Evolutionary conservation across 2,113 vertebrate species (phyloP).

Genomic region (Rhinogobius similis): DNA sequence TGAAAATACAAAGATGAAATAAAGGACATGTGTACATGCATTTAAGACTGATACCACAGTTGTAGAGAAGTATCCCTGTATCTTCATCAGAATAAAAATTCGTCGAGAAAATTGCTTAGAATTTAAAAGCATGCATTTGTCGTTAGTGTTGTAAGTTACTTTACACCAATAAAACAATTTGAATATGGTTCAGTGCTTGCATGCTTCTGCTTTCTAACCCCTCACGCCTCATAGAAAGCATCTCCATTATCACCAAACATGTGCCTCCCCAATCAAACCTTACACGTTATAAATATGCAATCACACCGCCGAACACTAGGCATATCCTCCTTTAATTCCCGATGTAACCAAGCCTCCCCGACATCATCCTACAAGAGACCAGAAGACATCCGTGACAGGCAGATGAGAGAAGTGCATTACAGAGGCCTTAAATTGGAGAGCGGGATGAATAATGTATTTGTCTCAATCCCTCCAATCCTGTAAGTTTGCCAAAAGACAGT

Average conservation of each 20-base stretch:
- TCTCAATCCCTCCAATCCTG: slow-evolving; percentile 66
- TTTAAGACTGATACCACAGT: too few relatives aligned
- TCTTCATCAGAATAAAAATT: too few relatives aligned
- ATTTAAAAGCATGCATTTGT: too few relatives aligned
- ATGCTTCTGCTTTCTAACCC: neutral
- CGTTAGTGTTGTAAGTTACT: too few relatives aligned
- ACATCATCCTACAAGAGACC: slow-evolving; percentile 36
- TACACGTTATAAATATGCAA: neutral
- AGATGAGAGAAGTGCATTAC: slow-evolving; percentile 70
- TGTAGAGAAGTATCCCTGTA: too few relatives aligned
- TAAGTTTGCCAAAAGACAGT: slow-evolving; percentile 71
- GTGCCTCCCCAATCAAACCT: neutral
- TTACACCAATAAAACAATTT: too few relatives aligned
- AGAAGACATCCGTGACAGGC: slow-evolving; percentile 56
- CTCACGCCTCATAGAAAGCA: neutral
- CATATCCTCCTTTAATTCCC: slow-evolving; percentile 19
- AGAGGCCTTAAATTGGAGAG: slow-evolving; percentile 58
- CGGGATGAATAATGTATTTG: slow-evolving; percentile 71
- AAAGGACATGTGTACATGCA: too few relatives aligned
- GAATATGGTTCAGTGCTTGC: too few relatives aligned
- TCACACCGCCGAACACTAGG: slow-evolving; percentile 1
- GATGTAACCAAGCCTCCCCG: slow-evolving; percentile 22
- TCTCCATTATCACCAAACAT: neutral
- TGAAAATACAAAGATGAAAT: too few relatives aligned
- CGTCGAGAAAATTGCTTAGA: too few relatives aligned